Evolutionary conservation across 2,888 invertebrate species (phyloP), one percentile per base, ranked within the genome.

Genomic region (Torymus tubicola): DNA sequence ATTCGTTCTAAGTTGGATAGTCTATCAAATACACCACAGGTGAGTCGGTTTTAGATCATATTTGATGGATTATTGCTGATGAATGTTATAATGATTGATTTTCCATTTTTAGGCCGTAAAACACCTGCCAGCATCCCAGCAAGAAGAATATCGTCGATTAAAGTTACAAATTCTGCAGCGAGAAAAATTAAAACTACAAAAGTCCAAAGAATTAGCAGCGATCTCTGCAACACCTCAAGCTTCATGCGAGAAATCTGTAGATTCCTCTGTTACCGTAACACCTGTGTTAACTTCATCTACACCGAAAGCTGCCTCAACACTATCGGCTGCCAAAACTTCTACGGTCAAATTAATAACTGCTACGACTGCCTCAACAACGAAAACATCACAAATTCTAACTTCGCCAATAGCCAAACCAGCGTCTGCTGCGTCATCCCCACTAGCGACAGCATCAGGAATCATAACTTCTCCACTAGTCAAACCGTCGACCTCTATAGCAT

Each of bases 81-180:
- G 18, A 69, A 13, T 14, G 14, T 67, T 74, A 61, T 12, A 63
- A 67, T 70, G 14, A 61, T 18, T 2, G 31, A 18, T 57, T 60
- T 58, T 10, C 2, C 21, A 16, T 81, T 88, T 86, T 24, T 82
- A 91, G 91, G 91, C 90, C 57, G 90, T 91, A 31, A 89, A 89
- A 60, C 91, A 91, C 84, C 84, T 91, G 55, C 88, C 91, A 42
- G 88, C 86, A 24, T 89, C 91, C 2, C 89, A 89, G 61, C 91
- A 91, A 85, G 90, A 90, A 82, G 91, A 91, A 77, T 91, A 91
- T 81, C 89, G 89, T 21, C 89, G 91, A 24, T 80, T 91, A 24
- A 91, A 91, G 72, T 89, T 89, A 68, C 87, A 90, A 80, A 89
- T 91, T 50, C 68, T 88, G 10, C 89, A 91, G 82, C 88, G 87